Base-by-base conservation (phyloP, 2,113 vertebrate species). In the Scophthalmus maximus region DNA sequence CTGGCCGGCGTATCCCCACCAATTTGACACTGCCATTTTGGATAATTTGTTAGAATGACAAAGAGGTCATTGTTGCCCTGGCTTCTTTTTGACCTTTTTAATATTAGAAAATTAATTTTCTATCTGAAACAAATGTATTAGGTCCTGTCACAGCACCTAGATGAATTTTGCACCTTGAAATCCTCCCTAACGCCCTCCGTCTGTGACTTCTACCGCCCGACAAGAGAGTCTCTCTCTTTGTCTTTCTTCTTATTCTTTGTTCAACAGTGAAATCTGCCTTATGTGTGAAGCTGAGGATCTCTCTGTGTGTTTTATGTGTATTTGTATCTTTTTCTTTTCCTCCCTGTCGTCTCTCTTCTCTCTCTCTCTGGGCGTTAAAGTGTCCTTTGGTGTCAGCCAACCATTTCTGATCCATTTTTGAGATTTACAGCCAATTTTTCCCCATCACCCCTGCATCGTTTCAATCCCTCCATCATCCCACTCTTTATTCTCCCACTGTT, bases 91-190 rank as follows among this genome's bases (percentile, higher is more conserved):
- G 96, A 96, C 97, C 96, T 98, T 97, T 95, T 96, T 95, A 94
- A 95, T 96, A 96, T 96, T 95, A 95, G 94, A 94, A 95, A 97
- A 97, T 97, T 95, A 96, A 96, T 97, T 97, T 97, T 95, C 93
- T 81, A 91, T 93, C 93, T 93, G 93, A 96, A 97, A 96, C 94
- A 96, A 96, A 97, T 94, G 93, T 95, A 96, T 96, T 96, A 95
- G 89, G 88, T 93, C 90, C 94, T 97, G 96, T 97, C 95, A 95
- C 87, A 82, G 70, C 87, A 81, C 59, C 65, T 83, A 94, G 93
- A 95, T 95, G 80, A 94, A 97, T 97, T 94, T 91, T 89, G 87
- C 93, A 88, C 94, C 94, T 95, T 95, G 93, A 94, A 96, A 94
- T 92, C 86, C 85, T 77, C 72, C 50, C 32, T 75, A 58, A 73